Base-by-base conservation (phyloP, 1,140 invertebrate genomes). In the Schlechtendalia chinensis region DNA sequence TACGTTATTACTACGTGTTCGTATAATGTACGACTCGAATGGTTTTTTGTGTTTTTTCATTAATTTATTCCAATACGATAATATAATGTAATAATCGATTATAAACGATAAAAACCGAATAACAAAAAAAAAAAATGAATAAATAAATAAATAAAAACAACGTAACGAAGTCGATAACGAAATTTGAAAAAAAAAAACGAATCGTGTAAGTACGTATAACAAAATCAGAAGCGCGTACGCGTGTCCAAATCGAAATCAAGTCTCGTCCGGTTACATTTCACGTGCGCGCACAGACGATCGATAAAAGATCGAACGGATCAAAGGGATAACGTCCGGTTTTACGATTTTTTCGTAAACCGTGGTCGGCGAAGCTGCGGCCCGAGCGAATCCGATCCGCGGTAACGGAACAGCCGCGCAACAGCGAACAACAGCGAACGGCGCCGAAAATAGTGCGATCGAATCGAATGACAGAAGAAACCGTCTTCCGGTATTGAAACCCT, bases 131-230 rank as follows among this genome's bases (percentile, higher is more conserved):
- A 58, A 56, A 77, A 74, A 32, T 32, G 54, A 72, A 65, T 24
- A 75, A 72, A 54, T n/a, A 72, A 54, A 74, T 29, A 56, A 74
- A 65, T 29, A 32, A 71, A 75, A 63, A 79, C 58, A 63, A 63
- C 58, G 75, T 79, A 79, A 79, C 75, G 58, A 50, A 45, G 16
- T 58, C 27, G 16, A 24, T 77, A 58, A 58, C 54, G 59, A 59
- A 32, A 77, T 32, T n/a, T n/a, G n/a, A n/a, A 59, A 77, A 74
- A 77, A 77, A 27, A 24, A 59, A 27, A 63, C 24, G 16, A 32
- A 10, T n/a, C n/a, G n/a, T n/a, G n/a, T n/a, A n/a, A n/a, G n/a
- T n/a, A n/a, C n/a, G n/a, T 32, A 63, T 1, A 22, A 22, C n/a
- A 22, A 29, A 27, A 61, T 8, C 22, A 22, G 12, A 22, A 69